Conservation (phyloP, 2,113 vertebrate species). For the Glaucomys volans region DNA sequence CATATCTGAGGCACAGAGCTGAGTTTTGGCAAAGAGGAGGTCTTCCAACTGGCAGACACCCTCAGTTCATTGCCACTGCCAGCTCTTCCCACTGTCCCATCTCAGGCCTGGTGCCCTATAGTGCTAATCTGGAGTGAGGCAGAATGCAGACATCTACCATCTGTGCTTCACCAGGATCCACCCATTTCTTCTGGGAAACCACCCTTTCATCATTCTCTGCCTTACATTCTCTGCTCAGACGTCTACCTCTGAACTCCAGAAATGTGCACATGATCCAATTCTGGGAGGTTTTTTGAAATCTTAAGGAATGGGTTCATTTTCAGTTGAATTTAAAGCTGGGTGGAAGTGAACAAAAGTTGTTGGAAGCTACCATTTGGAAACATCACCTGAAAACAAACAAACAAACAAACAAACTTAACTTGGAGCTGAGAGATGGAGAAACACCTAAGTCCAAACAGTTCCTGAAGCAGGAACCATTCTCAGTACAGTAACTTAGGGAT, state of each 20-base stretch:
- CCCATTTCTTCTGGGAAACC: not conserved
- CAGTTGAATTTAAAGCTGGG: slow-evolving; percentile 19
- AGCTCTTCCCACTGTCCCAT: not conserved
- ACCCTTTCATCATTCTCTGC: not conserved
- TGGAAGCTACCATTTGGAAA: slow-evolving; percentile 26
- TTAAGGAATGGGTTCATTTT: slow-evolving; percentile 25
- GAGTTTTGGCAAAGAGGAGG: not conserved
- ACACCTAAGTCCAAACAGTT: not conserved
- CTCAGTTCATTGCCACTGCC: not conserved
- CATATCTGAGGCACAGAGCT: not conserved
- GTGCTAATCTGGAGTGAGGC: not conserved
- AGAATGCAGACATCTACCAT: not conserved
- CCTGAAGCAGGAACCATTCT: not conserved
- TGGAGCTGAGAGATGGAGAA: not conserved
- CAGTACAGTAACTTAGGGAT: not conserved
- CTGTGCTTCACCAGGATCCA: not conserved
- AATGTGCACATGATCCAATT: not conserved
- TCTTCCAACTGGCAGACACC: not conserved
- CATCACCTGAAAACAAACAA: not conserved
- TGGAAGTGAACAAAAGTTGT: not conserved
- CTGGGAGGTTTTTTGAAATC: not conserved
- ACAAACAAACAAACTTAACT: not conserved
- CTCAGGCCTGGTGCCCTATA: not conserved
- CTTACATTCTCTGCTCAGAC: not conserved
- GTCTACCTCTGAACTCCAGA: not conserved